A percentile compares a stretch with the other conserved stretches of the same genome.
phyloP scores from a whole-genome alignment of 2,888 invertebrate genomes.

The Crepidodera aurea region DNA sequence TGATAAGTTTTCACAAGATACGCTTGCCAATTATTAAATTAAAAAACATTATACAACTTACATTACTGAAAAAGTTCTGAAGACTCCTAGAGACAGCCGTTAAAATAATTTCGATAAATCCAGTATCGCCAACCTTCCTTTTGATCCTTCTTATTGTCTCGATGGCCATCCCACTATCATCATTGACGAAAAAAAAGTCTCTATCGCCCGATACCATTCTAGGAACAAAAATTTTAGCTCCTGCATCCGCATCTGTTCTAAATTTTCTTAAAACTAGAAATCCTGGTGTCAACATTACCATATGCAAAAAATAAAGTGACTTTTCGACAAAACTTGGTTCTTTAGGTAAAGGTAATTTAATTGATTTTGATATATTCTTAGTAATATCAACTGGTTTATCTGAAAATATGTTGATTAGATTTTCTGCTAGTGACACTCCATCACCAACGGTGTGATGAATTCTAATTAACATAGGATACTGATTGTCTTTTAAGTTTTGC shows the following conservation, averaged over 20 bases:
- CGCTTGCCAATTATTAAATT: too few species aligned
- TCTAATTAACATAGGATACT: background rate
- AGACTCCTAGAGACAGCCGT: background rate
- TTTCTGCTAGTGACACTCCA: background rate
- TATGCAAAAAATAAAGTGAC: background rate
- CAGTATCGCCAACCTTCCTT: background rate
- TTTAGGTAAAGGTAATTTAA: background rate
- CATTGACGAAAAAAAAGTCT: background rate
- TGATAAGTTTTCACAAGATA: too few species aligned
- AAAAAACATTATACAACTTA: background rate
- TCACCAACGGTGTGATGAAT: background rate
- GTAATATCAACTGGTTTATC: background rate
- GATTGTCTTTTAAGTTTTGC: background rate
- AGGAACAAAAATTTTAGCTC: background rate
- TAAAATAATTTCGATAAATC: background rate
- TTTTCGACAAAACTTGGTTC: background rate
- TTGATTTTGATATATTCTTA: background rate
- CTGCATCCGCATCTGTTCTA: background rate
- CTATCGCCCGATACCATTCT: background rate
- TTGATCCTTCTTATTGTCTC: constrained; percentile 1
- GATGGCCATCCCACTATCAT: background rate
- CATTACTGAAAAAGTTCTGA: background rate
- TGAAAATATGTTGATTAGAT: background rate
- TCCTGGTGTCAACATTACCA: background rate
- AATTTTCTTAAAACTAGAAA: background rate